Conservation (phyloP, 2,113 vertebrate species). For the Proteles cristata region DNA sequence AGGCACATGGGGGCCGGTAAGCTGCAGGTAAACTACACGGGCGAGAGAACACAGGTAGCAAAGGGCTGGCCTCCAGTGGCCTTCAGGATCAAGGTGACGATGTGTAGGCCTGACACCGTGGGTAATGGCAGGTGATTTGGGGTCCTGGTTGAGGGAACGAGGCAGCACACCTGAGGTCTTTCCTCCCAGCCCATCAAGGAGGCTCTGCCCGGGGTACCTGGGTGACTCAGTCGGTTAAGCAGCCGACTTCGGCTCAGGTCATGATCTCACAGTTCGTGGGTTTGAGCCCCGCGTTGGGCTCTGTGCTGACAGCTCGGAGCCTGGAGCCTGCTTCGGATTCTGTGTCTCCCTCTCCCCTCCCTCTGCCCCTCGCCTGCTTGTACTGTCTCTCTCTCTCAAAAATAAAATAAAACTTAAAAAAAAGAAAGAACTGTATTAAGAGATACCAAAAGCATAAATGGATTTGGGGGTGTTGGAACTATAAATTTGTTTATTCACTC, state of each 20-base stretch:
- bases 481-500: neutral
- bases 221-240: too few relatives aligned
- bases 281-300: too few relatives aligned
- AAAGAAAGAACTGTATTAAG: neutral
- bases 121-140: rapidly evolving
- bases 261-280: too few relatives aligned
- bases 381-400: too few relatives aligned
- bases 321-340: too few relatives aligned
- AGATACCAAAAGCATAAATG: neutral
- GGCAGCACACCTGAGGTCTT: too few relatives aligned
- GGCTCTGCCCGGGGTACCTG: neutral
- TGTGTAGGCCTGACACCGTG: neutral
- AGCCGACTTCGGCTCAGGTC: too few relatives aligned
- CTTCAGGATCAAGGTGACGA: neutral
- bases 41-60: neutral
- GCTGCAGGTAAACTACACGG: neutral
- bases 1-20: rapidly evolving
- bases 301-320: too few relatives aligned
- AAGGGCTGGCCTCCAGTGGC: neutral
- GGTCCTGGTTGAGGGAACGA: neutral
- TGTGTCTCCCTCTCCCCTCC: too few relatives aligned
- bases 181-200: neutral
- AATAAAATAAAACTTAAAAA: too few relatives aligned
- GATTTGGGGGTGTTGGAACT: neutral
- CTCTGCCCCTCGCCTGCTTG: too few relatives aligned